Evolutionary conservation across 1,140 invertebrate species (phyloP).

Genomic region (Chrysopa pallens): DNA sequence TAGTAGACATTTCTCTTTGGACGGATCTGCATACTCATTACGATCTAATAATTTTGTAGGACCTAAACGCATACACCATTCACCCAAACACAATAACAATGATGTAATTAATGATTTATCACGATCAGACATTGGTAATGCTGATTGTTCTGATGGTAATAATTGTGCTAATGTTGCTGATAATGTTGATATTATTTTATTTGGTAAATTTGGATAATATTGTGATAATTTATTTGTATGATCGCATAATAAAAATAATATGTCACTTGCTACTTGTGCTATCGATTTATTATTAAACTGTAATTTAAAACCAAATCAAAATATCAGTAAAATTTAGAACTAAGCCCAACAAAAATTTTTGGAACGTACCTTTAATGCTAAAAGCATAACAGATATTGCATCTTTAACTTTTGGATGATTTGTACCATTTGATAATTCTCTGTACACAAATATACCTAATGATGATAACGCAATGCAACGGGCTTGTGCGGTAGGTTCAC

Average conservation of each 20-base stretch:
- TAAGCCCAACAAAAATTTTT: slow-evolving; percentile 7
- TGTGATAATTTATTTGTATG: slow-evolving; percentile 55
- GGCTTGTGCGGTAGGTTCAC: slow-evolving; percentile 75
- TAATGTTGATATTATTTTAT: slow-evolving; percentile 40
- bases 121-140: slow-evolving; percentile 32
- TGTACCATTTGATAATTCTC: slow-evolving; percentile 47
- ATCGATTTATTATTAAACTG: slow-evolving; percentile 71
- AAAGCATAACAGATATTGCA: slow-evolving; percentile 69
- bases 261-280: slow-evolving; percentile 74
- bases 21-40: slow-evolving; percentile 18
- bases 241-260: slow-evolving; percentile 62
- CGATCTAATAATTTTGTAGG: slow-evolving; percentile 24
- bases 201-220: slow-evolving; percentile 58
- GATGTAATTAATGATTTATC: slow-evolving; percentile 62
- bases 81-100: slow-evolving; percentile 74
- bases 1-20: slow-evolving; percentile 32
- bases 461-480: slow-evolving; percentile 78
- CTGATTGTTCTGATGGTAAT: slow-evolving; percentile 11
- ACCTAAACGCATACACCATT: slow-evolving; percentile 75
- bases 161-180: slow-evolving; percentile 31
- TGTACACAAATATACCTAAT: slow-evolving; percentile 69
- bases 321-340: neutral
- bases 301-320: slow-evolving; percentile 12
- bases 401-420: slow-evolving; percentile 57
- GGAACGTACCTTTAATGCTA: slow-evolving; percentile 52